Conservation (phyloP, 2,797 vertebrate species). For the Syngnathus acus region DNA sequence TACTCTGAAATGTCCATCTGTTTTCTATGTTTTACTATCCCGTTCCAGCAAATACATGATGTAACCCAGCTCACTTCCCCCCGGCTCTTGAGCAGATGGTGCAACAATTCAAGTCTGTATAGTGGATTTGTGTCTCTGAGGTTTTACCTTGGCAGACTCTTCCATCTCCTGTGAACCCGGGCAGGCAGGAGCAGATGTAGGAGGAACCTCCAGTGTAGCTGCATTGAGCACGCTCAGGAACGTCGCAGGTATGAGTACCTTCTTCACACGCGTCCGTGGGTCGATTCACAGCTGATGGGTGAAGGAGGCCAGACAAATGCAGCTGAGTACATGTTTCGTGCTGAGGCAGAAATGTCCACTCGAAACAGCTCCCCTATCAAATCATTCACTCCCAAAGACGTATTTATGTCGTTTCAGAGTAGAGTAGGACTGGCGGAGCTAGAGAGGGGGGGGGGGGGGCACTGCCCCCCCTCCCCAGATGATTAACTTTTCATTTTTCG, state of each 20-base stretch:
- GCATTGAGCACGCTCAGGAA: constrained; percentile 81
- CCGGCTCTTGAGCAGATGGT: constrained; percentile 36
- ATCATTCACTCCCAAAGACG: neutral
- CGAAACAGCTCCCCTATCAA: neutral
- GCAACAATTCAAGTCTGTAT: constrained; percentile 21
- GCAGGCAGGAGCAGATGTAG: constrained; percentile 81
- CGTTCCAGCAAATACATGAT: constrained; percentile 28
- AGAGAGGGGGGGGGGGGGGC: too few relatives aligned
- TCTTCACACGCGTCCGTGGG: constrained; percentile 74
- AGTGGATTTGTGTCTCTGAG: constrained; percentile 15
- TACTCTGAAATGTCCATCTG: constrained; percentile 37
- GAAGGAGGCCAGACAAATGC: neutral
- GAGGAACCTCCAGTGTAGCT: constrained; percentile 75
- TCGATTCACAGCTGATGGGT: constrained; percentile 57
- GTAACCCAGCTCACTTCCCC: constrained; percentile 26
- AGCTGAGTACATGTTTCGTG: neutral
- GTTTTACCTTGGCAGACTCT: constrained; percentile 75
- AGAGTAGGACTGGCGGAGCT: too few relatives aligned
- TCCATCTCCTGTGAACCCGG: constrained; percentile 84
- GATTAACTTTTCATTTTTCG: too few relatives aligned
- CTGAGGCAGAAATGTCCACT: neutral
- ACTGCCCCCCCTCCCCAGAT: too few relatives aligned
- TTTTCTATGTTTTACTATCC: constrained; percentile 33
- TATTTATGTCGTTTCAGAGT: too few relatives aligned
- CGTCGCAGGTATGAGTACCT: constrained; percentile 83